phyloP scores from a whole-genome alignment of 2,888 invertebrate species.

The Nasonovia ribisnigri region DNA sequence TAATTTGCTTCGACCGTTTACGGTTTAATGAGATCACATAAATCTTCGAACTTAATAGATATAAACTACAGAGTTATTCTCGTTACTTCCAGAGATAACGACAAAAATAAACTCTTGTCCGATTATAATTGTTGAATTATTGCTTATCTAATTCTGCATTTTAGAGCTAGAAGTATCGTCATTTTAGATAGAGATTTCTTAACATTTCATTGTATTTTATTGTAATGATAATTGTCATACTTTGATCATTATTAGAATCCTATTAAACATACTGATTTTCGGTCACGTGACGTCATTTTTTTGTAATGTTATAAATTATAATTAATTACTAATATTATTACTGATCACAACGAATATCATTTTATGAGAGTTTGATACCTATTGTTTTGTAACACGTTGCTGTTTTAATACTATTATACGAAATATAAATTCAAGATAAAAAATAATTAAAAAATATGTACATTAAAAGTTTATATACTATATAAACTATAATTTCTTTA shows the following conservation, averaged over 20 bases:
- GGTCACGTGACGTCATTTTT: not conserved
- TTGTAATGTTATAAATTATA: not conserved
- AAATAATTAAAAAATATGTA: not conserved
- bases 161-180: not conserved
- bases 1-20: not conserved
- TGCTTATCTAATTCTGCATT: not conserved
- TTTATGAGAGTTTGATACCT: not conserved
- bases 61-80: not conserved
- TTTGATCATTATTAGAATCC: not conserved
- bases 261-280: not conserved
- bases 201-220: not conserved
- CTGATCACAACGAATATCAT: not conserved
- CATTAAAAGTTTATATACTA: not conserved
- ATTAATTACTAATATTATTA: not conserved
- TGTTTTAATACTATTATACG: not conserved
- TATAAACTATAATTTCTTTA: not conserved
- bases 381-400: not conserved
- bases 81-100: not conserved
- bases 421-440: not conserved
- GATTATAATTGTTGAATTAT: not conserved
- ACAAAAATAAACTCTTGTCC: not conserved
- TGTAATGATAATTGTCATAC: constrained; percentile 1
- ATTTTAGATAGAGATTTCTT: not conserved
- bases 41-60: not conserved
- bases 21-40: not conserved